These are phyloP conservation scores for Hesperophylax magnus DNA, from an alignment of 1,140 invertebrate species.

Conservation along the genomic window DNA sequence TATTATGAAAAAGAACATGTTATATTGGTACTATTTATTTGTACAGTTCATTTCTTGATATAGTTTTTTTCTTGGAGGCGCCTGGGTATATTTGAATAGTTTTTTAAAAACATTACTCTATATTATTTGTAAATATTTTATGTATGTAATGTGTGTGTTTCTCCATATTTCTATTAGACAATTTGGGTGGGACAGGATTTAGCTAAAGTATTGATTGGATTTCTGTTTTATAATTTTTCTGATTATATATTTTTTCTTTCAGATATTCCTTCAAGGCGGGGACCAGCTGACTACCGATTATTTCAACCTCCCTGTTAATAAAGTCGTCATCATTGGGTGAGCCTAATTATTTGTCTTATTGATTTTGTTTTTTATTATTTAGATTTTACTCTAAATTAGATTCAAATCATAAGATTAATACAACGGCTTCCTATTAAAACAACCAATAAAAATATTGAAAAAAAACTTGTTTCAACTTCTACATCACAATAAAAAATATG, in stretches of 20 bases:
- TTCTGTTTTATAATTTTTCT: background rate
- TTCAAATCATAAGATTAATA: slow-evolving; percentile 5
- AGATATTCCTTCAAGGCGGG: background rate
- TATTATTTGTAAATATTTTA: no score
- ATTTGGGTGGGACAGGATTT: no score
- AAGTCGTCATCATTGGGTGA: slow-evolving; percentile 29
- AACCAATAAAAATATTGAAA: background rate
- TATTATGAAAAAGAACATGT: no score
- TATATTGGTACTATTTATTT: no score
- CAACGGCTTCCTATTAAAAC: background rate
- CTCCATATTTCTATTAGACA: no score
- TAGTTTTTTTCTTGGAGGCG: no score
- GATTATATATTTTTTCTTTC: background rate
- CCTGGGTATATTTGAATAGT: no score
- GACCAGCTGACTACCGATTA: background rate
- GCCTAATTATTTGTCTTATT: background rate
- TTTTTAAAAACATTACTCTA: no score
- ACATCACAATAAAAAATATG: background rate
- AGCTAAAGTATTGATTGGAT: background rate
- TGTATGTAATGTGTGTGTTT: no score
- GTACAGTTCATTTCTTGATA: no score
- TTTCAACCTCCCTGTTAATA: slow-evolving; percentile 17
- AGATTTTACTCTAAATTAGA: slow-evolving; percentile 6
- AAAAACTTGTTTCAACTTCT: background rate
- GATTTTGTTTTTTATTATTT: background rate